Conservation (phyloP, 92 coral and sea anemone genomes). For the Galaxea fascicularis region DNA sequence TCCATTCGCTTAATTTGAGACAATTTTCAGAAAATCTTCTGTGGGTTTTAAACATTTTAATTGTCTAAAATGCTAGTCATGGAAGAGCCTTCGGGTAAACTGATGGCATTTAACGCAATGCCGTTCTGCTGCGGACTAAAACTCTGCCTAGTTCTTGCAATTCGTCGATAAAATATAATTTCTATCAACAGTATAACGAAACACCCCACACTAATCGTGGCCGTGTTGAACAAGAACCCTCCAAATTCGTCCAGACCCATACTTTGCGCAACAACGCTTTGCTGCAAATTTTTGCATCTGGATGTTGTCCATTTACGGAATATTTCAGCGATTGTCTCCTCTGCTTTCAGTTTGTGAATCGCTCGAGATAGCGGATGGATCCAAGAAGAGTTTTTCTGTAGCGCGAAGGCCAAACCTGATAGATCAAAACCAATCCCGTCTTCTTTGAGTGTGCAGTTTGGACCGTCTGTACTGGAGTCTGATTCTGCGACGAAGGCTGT, state of each 20-base stretch:
- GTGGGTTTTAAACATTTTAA: too few species aligned
- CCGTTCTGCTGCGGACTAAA: conserved; percentile 47
- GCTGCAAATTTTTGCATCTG: conserved; percentile 65
- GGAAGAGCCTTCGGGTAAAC: conserved; percentile 23
- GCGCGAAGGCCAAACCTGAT: conserved; percentile 85
- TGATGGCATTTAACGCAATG: background rate
- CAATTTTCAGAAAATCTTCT: too few species aligned
- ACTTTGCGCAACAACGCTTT: conserved; percentile 55
- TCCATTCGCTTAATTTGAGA: too few species aligned
- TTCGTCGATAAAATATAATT: conserved; percentile 67
- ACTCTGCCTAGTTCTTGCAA: conserved; percentile 59
- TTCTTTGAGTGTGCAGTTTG: conserved; percentile 74
- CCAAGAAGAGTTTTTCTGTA: conserved; percentile 84
- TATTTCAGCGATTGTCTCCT: conserved; percentile 62
- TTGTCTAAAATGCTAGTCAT: conserved; percentile 32
- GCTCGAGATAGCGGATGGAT: conserved; percentile 70
- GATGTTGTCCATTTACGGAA: conserved; percentile 70
- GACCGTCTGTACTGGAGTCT: conserved; percentile 66
- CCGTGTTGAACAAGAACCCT: conserved; percentile 87
- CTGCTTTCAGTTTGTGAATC: conserved; percentile 63
- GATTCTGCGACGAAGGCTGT: conserved; percentile 78
- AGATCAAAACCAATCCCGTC: conserved; percentile 78
- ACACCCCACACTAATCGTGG: conserved; percentile 74
- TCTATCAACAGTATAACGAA: conserved; percentile 72
- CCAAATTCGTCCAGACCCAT: conserved; percentile 87